Conservation (phyloP, 2,888 invertebrate species). For the Apotomis capreana region DNA sequence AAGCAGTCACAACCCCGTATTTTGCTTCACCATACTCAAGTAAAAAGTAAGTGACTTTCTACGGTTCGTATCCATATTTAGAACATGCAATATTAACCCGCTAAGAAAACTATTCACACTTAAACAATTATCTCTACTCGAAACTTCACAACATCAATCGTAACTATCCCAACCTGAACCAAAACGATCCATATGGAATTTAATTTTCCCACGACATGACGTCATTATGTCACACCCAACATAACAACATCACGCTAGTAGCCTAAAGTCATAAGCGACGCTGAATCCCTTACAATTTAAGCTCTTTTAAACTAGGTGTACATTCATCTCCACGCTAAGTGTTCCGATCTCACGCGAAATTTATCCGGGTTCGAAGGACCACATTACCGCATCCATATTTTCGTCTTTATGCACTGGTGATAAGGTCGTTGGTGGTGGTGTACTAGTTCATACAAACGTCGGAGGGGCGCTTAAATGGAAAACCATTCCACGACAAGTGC, state of each 20-base stretch:
- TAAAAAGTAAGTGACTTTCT: too few species aligned
- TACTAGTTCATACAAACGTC: conserved; percentile 24
- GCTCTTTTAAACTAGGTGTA: conserved; percentile 4
- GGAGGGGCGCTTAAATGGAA: conserved; percentile 50
- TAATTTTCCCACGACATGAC: conserved; percentile 19
- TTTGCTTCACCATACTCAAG: too few species aligned
- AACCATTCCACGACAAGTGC: conserved; percentile 57
- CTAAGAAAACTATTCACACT: too few species aligned
- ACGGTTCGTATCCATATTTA: too few species aligned
- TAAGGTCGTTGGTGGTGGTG: conserved; percentile 2
- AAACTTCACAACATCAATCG: not conserved
- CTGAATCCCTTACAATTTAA: not conserved
- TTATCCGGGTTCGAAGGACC: conserved; percentile 40
- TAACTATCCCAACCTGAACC: not conserved
- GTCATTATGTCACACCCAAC: conserved; percentile 16
- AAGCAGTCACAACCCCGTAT: too few species aligned
- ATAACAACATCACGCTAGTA: not conserved
- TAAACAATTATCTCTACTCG: not conserved
- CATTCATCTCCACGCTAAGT: conserved; percentile 33
- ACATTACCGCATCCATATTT: not conserved
- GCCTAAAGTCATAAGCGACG: not conserved
- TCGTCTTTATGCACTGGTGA: not conserved
- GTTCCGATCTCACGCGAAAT: conserved; percentile 42
- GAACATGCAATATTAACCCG: too few species aligned
- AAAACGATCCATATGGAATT: conserved; percentile 20